Conservation (phyloP, 2,113 vertebrate genomes). For the Bettongia penicillata region DNA sequence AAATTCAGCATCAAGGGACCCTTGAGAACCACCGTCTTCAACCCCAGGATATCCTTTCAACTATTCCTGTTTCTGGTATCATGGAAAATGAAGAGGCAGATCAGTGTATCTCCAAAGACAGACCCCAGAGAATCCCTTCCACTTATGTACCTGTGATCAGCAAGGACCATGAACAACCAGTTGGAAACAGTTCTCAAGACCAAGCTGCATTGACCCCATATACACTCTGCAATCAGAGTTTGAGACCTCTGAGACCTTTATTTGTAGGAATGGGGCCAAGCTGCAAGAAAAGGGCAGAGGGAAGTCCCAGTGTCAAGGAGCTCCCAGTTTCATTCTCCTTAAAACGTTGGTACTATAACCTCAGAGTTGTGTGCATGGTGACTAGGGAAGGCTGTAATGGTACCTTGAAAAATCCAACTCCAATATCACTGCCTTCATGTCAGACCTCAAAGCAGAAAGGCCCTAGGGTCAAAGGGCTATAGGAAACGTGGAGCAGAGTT, state of each 20-base stretch:
- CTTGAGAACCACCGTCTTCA: too few relatives aligned
- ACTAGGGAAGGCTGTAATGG: not conserved
- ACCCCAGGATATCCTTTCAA: too few relatives aligned
- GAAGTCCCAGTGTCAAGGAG: not conserved
- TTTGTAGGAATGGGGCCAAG: not conserved
- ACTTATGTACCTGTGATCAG: too few relatives aligned
- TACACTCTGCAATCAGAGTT: not conserved
- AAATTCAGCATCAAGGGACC: too few relatives aligned
- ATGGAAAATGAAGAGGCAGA: too few relatives aligned
- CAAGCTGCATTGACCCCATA: too few relatives aligned
- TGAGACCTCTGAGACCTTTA: not conserved
- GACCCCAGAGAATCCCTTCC: too few relatives aligned
- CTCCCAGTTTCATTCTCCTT: not conserved
- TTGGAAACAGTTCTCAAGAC: too few relatives aligned
- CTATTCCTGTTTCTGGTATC: too few relatives aligned
- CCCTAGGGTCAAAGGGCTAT: not conserved
- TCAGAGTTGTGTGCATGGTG: not conserved
- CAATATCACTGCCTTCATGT: not conserved
- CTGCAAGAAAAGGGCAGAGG: not conserved
- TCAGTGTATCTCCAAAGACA: too few relatives aligned
- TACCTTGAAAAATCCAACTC: not conserved
- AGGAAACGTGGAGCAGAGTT: not conserved
- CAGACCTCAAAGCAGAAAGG: not conserved
- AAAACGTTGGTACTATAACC: not conserved
- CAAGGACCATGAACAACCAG: too few relatives aligned